Evolutionary conservation across 2,113 vertebrate species (phyloP).

Genomic region (Otis tarda): DNA sequence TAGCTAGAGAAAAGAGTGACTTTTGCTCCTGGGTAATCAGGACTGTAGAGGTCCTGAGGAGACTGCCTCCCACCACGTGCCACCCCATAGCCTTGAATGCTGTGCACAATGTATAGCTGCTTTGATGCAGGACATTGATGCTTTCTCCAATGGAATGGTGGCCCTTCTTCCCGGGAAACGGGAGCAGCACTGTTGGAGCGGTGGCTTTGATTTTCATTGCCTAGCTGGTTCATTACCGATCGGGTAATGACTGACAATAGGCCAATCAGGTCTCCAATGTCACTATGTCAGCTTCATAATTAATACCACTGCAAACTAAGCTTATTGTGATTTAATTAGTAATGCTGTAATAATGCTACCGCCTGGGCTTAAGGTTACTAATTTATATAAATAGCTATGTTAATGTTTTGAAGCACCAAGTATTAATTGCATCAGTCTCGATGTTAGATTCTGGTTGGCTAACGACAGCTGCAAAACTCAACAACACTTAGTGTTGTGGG

Average conservation of each 20-base stretch:
- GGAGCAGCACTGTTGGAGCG: background rate
- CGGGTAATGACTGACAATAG: slow-evolving; percentile 47
- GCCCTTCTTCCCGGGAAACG: background rate
- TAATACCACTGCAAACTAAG: slow-evolving; percentile 65
- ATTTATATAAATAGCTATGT: slow-evolving; percentile 69
- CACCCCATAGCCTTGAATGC: rapidly evolving
- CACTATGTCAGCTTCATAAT: slow-evolving; percentile 62
- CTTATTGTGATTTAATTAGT: slow-evolving; percentile 73
- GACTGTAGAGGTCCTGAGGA: background rate
- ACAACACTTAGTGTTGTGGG: background rate
- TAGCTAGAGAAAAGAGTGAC: background rate
- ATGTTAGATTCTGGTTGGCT: slow-evolving; percentile 33
- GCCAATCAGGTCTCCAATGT: slow-evolving; percentile 56
- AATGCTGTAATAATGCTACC: slow-evolving; percentile 58
- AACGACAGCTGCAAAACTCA: slow-evolving; percentile 50
- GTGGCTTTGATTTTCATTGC: slow-evolving; percentile 9
- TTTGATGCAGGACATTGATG: background rate
- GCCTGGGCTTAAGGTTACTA: slow-evolving; percentile 66
- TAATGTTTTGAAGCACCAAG: slow-evolving; percentile 65
- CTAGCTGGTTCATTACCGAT: slow-evolving; percentile 47
- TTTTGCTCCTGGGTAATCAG: background rate
- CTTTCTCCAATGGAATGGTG: background rate
- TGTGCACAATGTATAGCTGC: background rate
- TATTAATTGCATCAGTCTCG: slow-evolving; percentile 64
- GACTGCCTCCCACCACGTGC: background rate